Conservation (phyloP, 2,797 vertebrate genomes). For the Dermochelys coriacea region DNA sequence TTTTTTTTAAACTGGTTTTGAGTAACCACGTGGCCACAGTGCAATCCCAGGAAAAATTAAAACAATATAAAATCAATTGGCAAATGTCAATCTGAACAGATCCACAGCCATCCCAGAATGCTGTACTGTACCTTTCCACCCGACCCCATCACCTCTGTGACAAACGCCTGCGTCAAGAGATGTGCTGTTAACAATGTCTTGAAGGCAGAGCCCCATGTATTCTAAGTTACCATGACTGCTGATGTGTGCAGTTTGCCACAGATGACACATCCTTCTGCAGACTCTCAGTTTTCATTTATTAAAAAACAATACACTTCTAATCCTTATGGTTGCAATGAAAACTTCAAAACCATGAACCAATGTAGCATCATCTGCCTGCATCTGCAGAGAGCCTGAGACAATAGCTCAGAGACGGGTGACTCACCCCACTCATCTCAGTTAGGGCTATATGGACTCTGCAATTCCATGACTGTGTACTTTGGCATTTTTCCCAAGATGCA, state of each 20-base stretch:
- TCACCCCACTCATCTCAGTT: background rate
- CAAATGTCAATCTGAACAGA: background rate
- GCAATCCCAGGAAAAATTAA: background rate
- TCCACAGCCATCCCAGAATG: background rate
- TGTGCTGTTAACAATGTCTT: background rate
- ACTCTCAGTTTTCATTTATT: too few species aligned
- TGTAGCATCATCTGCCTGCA: background rate
- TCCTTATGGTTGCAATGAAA: background rate
- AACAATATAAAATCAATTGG: background rate
- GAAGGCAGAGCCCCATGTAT: background rate
- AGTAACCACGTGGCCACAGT: background rate
- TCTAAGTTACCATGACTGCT: background rate
- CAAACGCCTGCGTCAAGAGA: background rate
- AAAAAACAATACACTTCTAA: background rate
- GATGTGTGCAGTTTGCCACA: background rate
- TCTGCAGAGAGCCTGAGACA: background rate
- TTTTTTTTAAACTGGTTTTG: background rate
- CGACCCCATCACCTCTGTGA: background rate
- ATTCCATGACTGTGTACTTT: background rate
- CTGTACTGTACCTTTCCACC: background rate
- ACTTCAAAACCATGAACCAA: background rate
- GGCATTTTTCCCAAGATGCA: background rate
- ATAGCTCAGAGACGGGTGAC: background rate
- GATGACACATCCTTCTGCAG: background rate
- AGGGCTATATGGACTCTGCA: background rate